Evolutionary conservation across 2,113 vertebrate species (phyloP).

Genomic region (Chaetodon auriga): DNA sequence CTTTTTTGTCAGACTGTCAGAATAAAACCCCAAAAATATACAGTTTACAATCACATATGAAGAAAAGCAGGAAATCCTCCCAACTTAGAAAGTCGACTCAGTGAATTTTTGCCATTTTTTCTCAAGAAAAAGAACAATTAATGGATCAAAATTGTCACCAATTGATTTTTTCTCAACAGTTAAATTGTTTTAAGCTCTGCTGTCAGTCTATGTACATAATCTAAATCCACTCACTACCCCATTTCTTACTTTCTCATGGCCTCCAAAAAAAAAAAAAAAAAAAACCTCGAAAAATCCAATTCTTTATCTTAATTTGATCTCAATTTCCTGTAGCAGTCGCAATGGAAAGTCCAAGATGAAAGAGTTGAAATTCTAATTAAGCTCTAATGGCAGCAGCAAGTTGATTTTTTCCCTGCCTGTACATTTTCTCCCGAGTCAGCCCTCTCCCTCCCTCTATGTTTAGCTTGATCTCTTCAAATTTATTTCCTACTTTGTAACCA

Average conservation of each 20-base stretch:
- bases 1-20: neutral
- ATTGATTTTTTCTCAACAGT: neutral
- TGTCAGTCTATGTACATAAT: conserved; percentile 7
- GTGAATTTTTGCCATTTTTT: neutral
- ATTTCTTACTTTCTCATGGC: conserved; percentile 20
- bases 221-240: conserved; percentile 27
- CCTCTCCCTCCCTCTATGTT: conserved; percentile 70
- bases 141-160: neutral
- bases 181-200: conserved; percentile 19
- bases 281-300: conserved; percentile 46
- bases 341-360: conserved; percentile 70
- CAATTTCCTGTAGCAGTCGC: conserved; percentile 71
- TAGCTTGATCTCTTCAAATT: conserved; percentile 82
- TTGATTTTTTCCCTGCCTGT: conserved; percentile 56
- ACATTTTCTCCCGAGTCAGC: conserved; percentile 64
- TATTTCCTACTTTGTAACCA: conserved; percentile 83
- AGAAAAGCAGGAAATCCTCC: neutral
- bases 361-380: conserved; percentile 77
- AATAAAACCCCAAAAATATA: neutral
- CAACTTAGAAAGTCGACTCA: neutral
- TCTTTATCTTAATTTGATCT: conserved; percentile 81
- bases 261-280: conserved; percentile 11
- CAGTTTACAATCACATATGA: neutral
- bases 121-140: neutral
- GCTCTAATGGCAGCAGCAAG: conserved; percentile 60